phyloP scores from a whole-genome alignment of 2,113 vertebrate genomes.

The Capreolus pygargus region DNA sequence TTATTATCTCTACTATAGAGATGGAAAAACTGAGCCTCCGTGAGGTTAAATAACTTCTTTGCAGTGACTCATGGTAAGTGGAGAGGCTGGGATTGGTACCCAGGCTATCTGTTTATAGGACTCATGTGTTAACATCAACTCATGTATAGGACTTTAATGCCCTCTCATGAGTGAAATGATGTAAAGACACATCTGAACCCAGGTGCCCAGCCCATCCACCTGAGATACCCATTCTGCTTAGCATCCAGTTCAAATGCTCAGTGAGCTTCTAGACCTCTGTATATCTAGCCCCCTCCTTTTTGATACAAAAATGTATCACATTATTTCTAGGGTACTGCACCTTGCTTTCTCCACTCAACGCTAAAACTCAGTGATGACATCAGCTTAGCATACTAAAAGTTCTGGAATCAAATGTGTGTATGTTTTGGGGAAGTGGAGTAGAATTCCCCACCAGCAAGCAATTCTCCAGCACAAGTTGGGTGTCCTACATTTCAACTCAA shows the following conservation, averaged over 20 bases:
- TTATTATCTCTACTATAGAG: not conserved
- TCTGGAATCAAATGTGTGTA: not conserved
- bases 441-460: not conserved
- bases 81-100: not conserved
- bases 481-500: not conserved
- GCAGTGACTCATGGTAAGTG: fast-evolving
- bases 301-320: not conserved
- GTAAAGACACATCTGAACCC: too few species aligned
- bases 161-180: too few species aligned
- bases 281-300: not conserved
- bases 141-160: not conserved
- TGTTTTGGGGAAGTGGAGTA: not conserved
- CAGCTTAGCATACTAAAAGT: not conserved
- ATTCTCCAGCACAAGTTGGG: not conserved
- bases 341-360: not conserved
- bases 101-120: not conserved
- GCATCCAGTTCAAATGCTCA: not conserved
- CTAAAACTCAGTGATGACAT: not conserved
- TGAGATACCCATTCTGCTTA: not conserved
- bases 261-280: not conserved
- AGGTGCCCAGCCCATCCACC: not conserved
- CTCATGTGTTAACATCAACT: not conserved
- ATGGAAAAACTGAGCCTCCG: not conserved
- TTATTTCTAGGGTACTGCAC: not conserved
- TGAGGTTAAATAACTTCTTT: not conserved